phyloP scores from a whole-genome alignment of 2,888 invertebrate species.

The Brachylomia viminalis region DNA sequence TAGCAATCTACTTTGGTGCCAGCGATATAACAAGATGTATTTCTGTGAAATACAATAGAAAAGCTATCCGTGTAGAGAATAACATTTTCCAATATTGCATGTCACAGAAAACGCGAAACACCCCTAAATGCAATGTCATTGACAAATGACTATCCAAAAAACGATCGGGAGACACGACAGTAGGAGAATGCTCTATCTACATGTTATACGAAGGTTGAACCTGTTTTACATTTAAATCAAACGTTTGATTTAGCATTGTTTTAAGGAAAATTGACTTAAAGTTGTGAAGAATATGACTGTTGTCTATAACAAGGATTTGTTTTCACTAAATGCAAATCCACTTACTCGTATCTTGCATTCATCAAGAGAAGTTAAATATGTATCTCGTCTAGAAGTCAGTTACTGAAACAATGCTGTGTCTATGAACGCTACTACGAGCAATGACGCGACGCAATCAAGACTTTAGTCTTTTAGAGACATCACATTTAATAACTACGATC shows the following conservation, averaged over 20 bases:
- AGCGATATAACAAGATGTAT: too few relatives aligned
- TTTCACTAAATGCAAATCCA: background rate
- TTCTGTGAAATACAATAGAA: background rate
- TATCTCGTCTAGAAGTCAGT: background rate
- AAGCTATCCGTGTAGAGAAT: background rate
- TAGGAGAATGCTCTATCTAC: slow-evolving; percentile 21
- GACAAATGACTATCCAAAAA: slow-evolving; percentile 67
- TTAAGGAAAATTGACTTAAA: slow-evolving; percentile 2
- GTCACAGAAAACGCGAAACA: slow-evolving; percentile 61
- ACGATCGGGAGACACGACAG: slow-evolving; percentile 68
- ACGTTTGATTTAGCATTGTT: slow-evolving; percentile 17
- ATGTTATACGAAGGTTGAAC: slow-evolving; percentile 25
- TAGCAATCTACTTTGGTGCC: too few relatives aligned
- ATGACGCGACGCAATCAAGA: background rate
- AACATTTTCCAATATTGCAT: slow-evolving; percentile 68
- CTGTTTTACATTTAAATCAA: slow-evolving; percentile 53
- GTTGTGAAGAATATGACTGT: background rate
- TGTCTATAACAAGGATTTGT: background rate
- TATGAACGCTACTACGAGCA: background rate
- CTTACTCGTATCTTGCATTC: background rate
- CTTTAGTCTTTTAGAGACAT: too few relatives aligned
- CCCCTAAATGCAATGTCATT: slow-evolving; percentile 70
- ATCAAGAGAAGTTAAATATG: background rate
- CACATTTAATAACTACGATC: too few relatives aligned
- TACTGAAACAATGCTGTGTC: background rate